Evolutionary conservation across 2,113 vertebrate species (phyloP).

Genomic region (Colossoma macropomum): DNA sequence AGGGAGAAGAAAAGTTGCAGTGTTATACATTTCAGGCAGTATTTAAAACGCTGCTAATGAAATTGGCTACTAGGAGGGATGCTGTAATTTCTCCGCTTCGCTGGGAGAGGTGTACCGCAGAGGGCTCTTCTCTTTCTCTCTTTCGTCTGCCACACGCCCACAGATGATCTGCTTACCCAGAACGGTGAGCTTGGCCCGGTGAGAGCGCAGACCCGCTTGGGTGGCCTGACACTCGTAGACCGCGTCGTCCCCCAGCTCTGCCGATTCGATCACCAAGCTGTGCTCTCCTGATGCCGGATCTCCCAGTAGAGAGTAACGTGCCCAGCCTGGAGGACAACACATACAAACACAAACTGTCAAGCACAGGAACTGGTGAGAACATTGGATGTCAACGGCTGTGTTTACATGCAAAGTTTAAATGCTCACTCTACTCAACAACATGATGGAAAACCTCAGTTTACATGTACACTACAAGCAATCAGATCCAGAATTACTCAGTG

Average conservation of each 20-base stretch:
- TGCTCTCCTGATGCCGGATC: conserved; percentile 85
- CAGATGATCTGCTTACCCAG: conserved; percentile 75
- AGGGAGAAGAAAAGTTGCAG: conserved; percentile 50
- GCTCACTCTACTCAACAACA: too few relatives aligned
- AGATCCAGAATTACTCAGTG: too few relatives aligned
- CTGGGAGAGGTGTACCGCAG: not conserved
- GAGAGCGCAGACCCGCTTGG: conserved; percentile 87
- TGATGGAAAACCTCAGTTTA: too few relatives aligned
- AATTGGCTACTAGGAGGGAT: conserved; percentile 46
- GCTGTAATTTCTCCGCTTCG: conserved; percentile 37
- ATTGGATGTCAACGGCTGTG: too few relatives aligned
- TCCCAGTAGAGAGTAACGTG: conserved; percentile 87
- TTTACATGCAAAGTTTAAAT: too few relatives aligned
- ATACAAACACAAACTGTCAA: conserved; percentile 12
- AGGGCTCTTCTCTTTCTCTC: not conserved
- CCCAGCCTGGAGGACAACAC: conserved; percentile 82
- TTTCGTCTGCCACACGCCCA: conserved; percentile 19
- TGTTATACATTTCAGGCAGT: conserved; percentile 49
- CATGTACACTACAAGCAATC: too few relatives aligned
- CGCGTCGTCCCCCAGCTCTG: conserved; percentile 87
- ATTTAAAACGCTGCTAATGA: conserved; percentile 56
- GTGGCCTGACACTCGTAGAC: conserved; percentile 91
- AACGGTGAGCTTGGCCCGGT: conserved; percentile 85
- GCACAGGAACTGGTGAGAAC: not conserved
- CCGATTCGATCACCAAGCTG: conserved; percentile 85